A percentile compares a stretch with the other conserved stretches of the same genome.
Conservation (phyloP, 1,140 invertebrate genomes). For the Dendrolimus kikuchii region DNA sequence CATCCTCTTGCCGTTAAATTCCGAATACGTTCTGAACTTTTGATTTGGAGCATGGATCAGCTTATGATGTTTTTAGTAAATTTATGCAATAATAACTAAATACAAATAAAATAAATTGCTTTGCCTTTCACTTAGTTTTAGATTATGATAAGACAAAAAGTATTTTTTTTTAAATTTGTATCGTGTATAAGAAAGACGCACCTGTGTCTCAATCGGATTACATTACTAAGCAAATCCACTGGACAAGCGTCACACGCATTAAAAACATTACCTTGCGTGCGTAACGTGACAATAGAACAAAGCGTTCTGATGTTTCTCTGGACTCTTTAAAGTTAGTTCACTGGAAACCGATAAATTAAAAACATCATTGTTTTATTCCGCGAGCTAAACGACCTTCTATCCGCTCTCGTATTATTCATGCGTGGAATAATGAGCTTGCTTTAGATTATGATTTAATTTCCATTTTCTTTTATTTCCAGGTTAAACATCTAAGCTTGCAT, state of each 20-base stretch:
- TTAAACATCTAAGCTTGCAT: conserved; percentile 42
- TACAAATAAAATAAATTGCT: too few species aligned
- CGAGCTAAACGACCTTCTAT: conserved; percentile 28
- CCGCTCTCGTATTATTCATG: conserved; percentile 22
- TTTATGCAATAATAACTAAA: too few species aligned
- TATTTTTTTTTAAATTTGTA: too few species aligned
- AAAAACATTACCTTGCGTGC: conserved; percentile 25
- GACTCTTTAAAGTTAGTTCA: conserved; percentile 1
- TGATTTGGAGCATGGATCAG: too few species aligned
- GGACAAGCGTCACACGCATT: not conserved
- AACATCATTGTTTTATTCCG: conserved; percentile 54
- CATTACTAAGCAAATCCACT: too few species aligned
- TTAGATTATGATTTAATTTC: conserved; percentile 4
- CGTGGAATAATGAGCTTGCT: conserved; percentile 11
- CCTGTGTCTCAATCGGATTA: too few species aligned
- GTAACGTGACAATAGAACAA: conserved; percentile 56
- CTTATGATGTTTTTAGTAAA: too few species aligned
- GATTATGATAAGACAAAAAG: too few species aligned
- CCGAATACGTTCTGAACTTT: too few species aligned
- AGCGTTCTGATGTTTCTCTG: conserved; percentile 20
- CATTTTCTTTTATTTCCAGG: conserved; percentile 22
- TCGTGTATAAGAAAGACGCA: too few species aligned
- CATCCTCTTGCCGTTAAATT: too few species aligned
- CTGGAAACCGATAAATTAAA: conserved; percentile 31
- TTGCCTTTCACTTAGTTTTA: too few species aligned